Conservation (phyloP, 2,888 invertebrate genomes). For the Corythucha ciliata region DNA sequence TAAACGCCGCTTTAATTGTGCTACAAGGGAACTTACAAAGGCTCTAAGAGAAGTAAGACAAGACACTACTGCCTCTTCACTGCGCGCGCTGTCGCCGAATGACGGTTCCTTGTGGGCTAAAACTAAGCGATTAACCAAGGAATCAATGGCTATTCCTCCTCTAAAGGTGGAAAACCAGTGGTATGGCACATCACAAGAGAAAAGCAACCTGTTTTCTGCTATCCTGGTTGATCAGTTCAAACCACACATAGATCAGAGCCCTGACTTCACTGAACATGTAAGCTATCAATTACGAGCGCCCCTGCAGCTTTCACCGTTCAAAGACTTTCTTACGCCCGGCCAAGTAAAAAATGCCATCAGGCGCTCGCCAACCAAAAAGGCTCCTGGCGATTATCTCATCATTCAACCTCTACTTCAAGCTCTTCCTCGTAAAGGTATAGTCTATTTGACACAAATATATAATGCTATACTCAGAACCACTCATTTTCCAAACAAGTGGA, state of each 20-base stretch:
- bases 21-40: not conserved
- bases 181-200: not conserved
- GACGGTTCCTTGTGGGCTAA: not conserved
- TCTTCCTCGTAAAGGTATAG: too few relatives aligned
- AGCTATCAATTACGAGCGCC: too few relatives aligned
- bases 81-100: not conserved
- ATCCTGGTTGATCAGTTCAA: constrained; percentile 1
- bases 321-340: too few relatives aligned
- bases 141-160: constrained; percentile 3
- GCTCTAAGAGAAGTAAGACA: not conserved
- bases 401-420: too few relatives aligned
- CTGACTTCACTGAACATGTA: too few relatives aligned
- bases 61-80: not conserved
- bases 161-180: not conserved
- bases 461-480: too few relatives aligned
- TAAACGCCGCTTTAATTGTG: not conserved
- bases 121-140: not conserved
- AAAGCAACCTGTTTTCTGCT: not conserved
- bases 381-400: too few relatives aligned
- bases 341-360: too few relatives aligned
- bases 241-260: not conserved
- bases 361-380: too few relatives aligned
- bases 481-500: too few relatives aligned
- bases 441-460: too few relatives aligned
- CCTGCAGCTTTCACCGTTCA: too few relatives aligned